A percentile compares a stretch with the other conserved stretches of the same genome.
These are phyloP conservation scores for Malacoctenus gilli DNA, from an alignment of 2,797 vertebrate genomes.

Conservation along the genomic window DNA sequence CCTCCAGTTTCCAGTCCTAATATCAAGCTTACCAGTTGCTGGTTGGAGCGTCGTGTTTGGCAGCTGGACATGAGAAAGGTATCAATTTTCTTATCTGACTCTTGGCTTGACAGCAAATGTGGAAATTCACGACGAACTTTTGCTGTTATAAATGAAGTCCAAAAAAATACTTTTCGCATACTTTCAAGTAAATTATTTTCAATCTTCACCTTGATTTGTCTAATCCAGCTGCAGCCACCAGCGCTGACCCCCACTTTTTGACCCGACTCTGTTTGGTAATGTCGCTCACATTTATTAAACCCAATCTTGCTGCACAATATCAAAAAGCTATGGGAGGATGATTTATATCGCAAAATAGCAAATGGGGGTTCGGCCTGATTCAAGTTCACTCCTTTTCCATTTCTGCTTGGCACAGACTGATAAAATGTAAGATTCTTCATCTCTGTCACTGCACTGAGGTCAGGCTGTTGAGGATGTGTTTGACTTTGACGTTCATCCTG, in stretches of 20 bases:
- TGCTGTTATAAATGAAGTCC: neutral
- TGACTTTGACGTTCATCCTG: conserved; percentile 9
- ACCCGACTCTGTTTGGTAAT: neutral
- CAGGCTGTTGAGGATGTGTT: conserved; percentile 18
- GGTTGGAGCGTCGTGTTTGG: neutral
- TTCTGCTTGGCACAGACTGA: conserved; percentile 8
- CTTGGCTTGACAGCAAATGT: neutral
- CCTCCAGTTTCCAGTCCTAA: conserved; percentile 7
- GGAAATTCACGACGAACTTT: neutral
- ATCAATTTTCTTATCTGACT: conserved; percentile 6
- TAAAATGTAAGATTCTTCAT: conserved; percentile 7
- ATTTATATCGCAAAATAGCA: conserved; percentile 22
- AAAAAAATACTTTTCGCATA: no score
- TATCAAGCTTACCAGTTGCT: conserved; percentile 17
- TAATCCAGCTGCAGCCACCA: neutral
- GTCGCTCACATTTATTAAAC: conserved; percentile 18
- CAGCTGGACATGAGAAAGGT: neutral
- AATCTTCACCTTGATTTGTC: neutral
- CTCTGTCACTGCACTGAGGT: conserved; percentile 20
- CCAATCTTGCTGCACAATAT: conserved; percentile 3
- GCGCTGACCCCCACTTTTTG: neutral
- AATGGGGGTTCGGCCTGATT: conserved; percentile 7
- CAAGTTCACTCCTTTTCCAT: conserved; percentile 24
- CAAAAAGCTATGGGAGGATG: conserved; percentile 10
- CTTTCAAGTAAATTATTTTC: neutral